Percentiles rank a stretch among this genome's conserved stretches.
These are phyloP conservation scores for Melanotaenia maccullochi DNA, from an alignment of 2,797 vertebrate species.

Conservation along the genomic window DNA sequence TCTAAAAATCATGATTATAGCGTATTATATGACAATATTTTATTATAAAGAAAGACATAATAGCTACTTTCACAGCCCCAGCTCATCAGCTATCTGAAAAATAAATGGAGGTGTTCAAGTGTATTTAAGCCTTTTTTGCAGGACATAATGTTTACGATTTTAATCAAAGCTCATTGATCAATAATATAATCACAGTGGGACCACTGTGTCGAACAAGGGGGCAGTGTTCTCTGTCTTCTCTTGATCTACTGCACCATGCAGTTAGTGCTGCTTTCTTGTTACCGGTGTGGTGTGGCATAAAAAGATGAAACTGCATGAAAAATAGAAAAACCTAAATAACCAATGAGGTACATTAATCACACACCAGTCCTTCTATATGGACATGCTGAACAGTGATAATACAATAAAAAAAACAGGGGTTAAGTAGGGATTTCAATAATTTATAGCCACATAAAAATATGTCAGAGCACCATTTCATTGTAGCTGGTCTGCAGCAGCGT, in stretches of 20 bases:
- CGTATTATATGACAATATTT: too few species aligned
- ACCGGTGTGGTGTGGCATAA: neutral
- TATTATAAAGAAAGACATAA: too few species aligned
- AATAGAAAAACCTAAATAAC: conserved; percentile 74
- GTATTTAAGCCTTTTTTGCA: neutral
- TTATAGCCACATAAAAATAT: conserved; percentile 63
- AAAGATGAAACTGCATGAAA: conserved; percentile 60
- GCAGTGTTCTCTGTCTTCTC: neutral
- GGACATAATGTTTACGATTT: neutral
- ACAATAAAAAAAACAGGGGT: conserved; percentile 70
- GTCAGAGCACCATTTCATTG: conserved; percentile 56
- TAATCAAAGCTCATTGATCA: conserved; percentile 1
- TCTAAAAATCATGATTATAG: too few species aligned
- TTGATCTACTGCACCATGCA: neutral
- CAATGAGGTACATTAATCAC: conserved; percentile 75
- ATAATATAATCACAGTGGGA: neutral
- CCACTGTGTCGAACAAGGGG: neutral
- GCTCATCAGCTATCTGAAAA: too few species aligned
- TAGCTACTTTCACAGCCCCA: too few species aligned
- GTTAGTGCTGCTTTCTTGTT: conserved; percentile 7
- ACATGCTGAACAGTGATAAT: conserved; percentile 68
- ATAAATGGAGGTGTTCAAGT: too few species aligned
- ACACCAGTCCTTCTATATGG: conserved; percentile 41
- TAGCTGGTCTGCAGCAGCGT: conserved; percentile 35
- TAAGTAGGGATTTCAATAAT: conserved; percentile 71